Conservation (phyloP, 1,140 invertebrate species). For the Penaeus chinensis region DNA sequence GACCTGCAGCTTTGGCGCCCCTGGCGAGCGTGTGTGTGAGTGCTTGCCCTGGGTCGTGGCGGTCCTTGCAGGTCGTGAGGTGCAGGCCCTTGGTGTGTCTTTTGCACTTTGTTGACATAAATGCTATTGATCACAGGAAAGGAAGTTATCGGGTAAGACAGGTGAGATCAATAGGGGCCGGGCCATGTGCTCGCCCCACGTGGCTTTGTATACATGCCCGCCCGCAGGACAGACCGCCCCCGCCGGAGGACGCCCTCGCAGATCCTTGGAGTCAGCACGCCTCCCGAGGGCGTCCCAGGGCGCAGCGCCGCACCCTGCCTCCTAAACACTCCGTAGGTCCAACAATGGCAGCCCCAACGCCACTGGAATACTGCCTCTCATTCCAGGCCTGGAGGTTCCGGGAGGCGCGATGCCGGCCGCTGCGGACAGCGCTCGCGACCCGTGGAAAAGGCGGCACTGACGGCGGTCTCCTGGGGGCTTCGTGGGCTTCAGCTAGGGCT, state of each 20-base stretch:
- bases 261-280: slow-evolving; percentile 3
- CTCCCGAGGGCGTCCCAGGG: slow-evolving; percentile 29
- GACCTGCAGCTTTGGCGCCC: not conserved
- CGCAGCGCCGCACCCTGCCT: slow-evolving; percentile 52
- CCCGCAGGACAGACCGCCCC: slow-evolving; percentile 40
- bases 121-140: slow-evolving; percentile 61
- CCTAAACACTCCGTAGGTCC: slow-evolving; percentile 52
- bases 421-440: not conserved
- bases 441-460: not conserved
- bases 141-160: slow-evolving; percentile 64
- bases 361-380: slow-evolving; percentile 63
- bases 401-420: slow-evolving; percentile 57
- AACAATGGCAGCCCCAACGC: slow-evolving; percentile 59
- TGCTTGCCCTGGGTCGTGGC: slow-evolving; percentile 6
- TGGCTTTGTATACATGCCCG: slow-evolving; percentile 62
- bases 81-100: slow-evolving; percentile 20
- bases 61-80: not conserved
- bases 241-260: slow-evolving; percentile 23
- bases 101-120: slow-evolving; percentile 40
- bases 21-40: not conserved
- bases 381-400: slow-evolving; percentile 61
- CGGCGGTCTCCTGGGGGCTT: not conserved
- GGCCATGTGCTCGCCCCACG: slow-evolving; percentile 64
- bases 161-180: slow-evolving; percentile 64
- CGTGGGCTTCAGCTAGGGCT: not conserved